Evolutionary conservation across 2,888 invertebrate genomes (phyloP), one percentile per base, ranked within the genome.

Genomic region (Cheilosia vulpina): DNA sequence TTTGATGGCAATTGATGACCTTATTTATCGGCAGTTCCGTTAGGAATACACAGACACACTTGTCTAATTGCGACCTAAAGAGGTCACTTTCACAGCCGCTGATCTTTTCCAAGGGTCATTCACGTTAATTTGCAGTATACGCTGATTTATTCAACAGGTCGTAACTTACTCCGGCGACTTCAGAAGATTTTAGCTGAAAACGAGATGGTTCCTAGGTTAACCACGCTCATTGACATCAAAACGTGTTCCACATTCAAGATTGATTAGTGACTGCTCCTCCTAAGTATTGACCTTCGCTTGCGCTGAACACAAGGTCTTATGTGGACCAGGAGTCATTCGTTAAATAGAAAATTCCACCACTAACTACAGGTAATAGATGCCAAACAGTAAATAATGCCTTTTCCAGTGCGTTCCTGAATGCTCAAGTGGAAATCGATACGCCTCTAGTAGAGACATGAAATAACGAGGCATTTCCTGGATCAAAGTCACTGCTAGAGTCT

Each of bases 1-100:
- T 57, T 60, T 7, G 66, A 66, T 60, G 68, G 76, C 76, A 58
- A 76, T 76, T 60, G 76, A 76, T 76, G 76, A 68, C 76, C 76
- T 76, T 76, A 68, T 76, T 76, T 68, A 76, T 60, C 45, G 52
- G 76, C 43, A 60, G 52, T 66, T 75, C 66, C 43, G 66, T 68
- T 66, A 60, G 31, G 31, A 7, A 31, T 31, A 31, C 7, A 31
- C 31, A 31, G 52, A 52, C 52, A 60, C 43, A 31, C 58, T 52
- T 68, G 17, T 66, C n/a, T 47, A 57, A 66, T 58, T 76, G 50
- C 43, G 31, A 68, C 21, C 50, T 38, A 76, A 76, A 43, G 41
- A 66, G 50, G 50, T 17, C 52, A 66, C 58, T 76, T 66, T 66
- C 41, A 50, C 57, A 52, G 47, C 13, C 41, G 17, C 52, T 41